These are phyloP conservation scores for Rhynchophorus ferrugineus DNA, from an alignment of 1,140 invertebrate species.

Conservation along the genomic window DNA sequence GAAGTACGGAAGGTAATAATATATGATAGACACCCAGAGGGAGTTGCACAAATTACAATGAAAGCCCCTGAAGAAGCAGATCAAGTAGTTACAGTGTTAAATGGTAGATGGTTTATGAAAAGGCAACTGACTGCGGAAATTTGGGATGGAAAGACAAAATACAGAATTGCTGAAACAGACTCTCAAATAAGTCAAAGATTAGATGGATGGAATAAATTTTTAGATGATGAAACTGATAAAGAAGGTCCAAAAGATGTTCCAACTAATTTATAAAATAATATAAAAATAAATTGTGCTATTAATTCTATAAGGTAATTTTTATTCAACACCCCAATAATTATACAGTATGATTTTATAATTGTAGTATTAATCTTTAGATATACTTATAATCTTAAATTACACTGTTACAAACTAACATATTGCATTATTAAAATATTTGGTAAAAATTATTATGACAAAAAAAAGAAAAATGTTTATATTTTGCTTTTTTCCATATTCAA, in stretches of 20 bases:
- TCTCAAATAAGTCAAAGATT: constrained; percentile 74
- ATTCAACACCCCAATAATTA: too few species aligned
- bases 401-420: too few species aligned
- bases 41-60: constrained; percentile 89
- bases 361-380: too few species aligned
- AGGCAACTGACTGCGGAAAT: constrained; percentile 75
- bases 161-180: constrained; percentile 85
- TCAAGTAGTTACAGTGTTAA: constrained; percentile 76
- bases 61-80: constrained; percentile 86
- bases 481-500: too few species aligned
- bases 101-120: constrained; percentile 88
- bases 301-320: too few species aligned
- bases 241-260: not conserved
- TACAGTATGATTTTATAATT: too few species aligned
- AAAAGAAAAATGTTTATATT: too few species aligned
- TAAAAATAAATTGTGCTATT: too few species aligned
- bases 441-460: too few species aligned
- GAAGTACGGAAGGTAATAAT: constrained; percentile 86
- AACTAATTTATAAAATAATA: not conserved
- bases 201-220: constrained; percentile 81
- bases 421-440: too few species aligned
- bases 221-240: constrained; percentile 51
- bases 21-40: constrained; percentile 91
- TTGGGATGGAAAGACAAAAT: constrained; percentile 96
- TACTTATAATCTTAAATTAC: too few species aligned